Percentiles rank a stretch among this genome's conserved stretches.
Conservation (phyloP, 1,140 invertebrate species). For the Eupeodes corollae region DNA sequence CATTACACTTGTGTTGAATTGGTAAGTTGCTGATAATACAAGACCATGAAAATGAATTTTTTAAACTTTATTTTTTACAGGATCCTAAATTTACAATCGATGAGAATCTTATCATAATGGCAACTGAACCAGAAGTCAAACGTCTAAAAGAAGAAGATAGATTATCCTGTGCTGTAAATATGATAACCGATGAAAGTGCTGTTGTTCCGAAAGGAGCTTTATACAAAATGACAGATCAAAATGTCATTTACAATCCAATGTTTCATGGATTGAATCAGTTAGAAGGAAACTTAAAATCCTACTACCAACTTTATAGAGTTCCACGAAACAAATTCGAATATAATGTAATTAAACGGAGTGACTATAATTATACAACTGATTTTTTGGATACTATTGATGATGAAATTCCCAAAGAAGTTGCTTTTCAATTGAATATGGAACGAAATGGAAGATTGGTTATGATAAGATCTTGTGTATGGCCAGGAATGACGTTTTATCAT, state of each 20-base stretch:
- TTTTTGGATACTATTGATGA: slow-evolving; percentile 60
- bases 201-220: slow-evolving; percentile 60
- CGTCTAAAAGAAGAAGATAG: slow-evolving; percentile 64
- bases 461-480: slow-evolving; percentile 59
- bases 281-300: slow-evolving; percentile 51
- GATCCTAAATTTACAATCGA: slow-evolving; percentile 34
- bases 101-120: slow-evolving; percentile 39
- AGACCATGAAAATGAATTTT: not conserved
- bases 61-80: slow-evolving; percentile 4
- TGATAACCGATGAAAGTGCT: slow-evolving; percentile 55
- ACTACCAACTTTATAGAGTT: slow-evolving; percentile 53
- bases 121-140: slow-evolving; percentile 37
- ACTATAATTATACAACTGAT: slow-evolving; percentile 68
- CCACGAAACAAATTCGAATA: slow-evolving; percentile 57
- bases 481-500: slow-evolving; percentile 62
- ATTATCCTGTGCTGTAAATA: slow-evolving; percentile 52
- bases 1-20: slow-evolving; percentile 38
- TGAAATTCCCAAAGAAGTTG: slow-evolving; percentile 21
- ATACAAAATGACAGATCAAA: slow-evolving; percentile 51
- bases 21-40: slow-evolving; percentile 12
- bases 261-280: slow-evolving; percentile 50
- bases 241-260: slow-evolving; percentile 51
- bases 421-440: slow-evolving; percentile 40
- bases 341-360: slow-evolving; percentile 54
- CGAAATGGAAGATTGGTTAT: slow-evolving; percentile 44